Base-by-base conservation (phyloP, 2,797 vertebrate species). In the Tragelaphus eurycerus region DNA sequence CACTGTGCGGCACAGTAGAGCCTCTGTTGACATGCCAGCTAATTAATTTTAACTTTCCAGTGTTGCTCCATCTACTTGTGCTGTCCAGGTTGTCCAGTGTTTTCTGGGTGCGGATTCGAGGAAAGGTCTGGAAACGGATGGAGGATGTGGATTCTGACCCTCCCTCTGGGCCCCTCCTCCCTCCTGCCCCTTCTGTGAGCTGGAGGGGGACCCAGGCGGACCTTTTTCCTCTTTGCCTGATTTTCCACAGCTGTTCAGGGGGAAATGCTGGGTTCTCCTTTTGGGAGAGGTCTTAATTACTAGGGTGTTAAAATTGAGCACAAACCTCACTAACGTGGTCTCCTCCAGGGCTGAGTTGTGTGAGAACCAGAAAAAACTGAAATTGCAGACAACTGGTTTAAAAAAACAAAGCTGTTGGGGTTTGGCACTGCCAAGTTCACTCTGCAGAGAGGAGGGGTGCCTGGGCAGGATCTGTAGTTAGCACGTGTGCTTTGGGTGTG, bases 1-100 rank as follows among this genome's bases (percentile, higher is more conserved):
- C 97, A 97, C 93, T 0, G 2, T 85, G 55, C 52, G 29, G 97
- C 98, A 99, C 98, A 98, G 98, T 98, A 98, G 98, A 97, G 98
- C 98, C 98, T 98, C 98, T 99, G 98, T 99, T 98, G 98, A 88
- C 54, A n/a, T 97, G 98, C 98, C 98, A 98, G 98, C 98, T 98
- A 98, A 99, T 99, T 98, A 99, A 98, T 98, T 98, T 98, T 98
- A 99, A 98, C 98, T 98, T 98, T 54, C 97, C 97, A 88, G 96
- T 59, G 59, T 98, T 98, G 97, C 98, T 98, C 97, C 97, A 92
- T 92, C 50, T 0, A 3, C 0, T 23, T 93, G 64, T 95, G 15
- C 96, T 7, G 0, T 97, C 98, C 23, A 10, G 38, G 23, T 90
- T 96, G 96, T 98, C 97, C 96, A 89, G 93, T 95, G 97, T 98